Evolutionary conservation across 2,888 invertebrate species (phyloP), one percentile per base, ranked within the genome.

Genomic region (Thelaira solivaga): DNA sequence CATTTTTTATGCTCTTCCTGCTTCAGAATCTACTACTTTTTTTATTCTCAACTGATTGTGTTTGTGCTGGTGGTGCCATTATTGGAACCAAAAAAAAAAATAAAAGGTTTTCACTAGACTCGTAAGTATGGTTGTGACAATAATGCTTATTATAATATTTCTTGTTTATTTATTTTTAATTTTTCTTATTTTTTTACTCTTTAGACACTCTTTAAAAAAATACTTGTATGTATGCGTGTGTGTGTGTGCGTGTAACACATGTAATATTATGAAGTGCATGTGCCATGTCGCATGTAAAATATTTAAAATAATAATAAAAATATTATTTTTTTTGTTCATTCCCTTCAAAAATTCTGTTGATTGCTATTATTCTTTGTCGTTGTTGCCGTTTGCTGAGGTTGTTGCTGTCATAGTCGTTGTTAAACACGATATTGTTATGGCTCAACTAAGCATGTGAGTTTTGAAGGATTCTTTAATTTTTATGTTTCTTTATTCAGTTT

Each of bases 121-220:
- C 20, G 61, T 53, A 80, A 61, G 82, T 82, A 81, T 81, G 83
- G 82, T 82, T 84, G 83, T 84, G 84, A 86, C 86, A 86, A 86
- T 86, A 86, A 85, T 81, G 86, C 86, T 86, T 86, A 86, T 86
- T 86, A 85, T 86, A 85, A 85, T 84, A 85, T 84, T 85, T 84
- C 81, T 82, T 84, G 82, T 82, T 81, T 83, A 80, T 82, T 81
- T 81, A 76, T 76, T 76, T 71, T 36, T 13, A 51, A n/a, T 39
- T 43, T 43, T 43, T 67, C 53, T 47, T 57, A 49, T 18, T 62
- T 39, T 61, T 39, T 53, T 34, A 24, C 29, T 39, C 26, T 20
- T 20, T 41, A 16, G 29, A 45, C 51, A 18, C 45, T 36, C 24
- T 41, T 53, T 24, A 36, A 62, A n/a, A n/a, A n/a, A n/a, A n/a